phyloP scores from a whole-genome alignment of 2,113 vertebrate genomes.

The Phainopepla nitens region DNA sequence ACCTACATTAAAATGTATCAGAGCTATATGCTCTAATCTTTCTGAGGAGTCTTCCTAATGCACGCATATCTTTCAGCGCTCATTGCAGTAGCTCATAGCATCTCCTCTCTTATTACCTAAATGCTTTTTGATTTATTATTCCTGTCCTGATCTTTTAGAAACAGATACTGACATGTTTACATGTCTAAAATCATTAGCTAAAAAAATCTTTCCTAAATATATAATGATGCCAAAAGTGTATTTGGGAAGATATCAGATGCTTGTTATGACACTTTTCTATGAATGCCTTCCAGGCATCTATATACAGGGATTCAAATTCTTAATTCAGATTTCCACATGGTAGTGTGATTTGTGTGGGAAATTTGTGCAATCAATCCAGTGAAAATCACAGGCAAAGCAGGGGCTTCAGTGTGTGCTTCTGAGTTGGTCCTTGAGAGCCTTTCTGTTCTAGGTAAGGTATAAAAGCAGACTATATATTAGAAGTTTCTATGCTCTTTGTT shows the following conservation, averaged over 20 bases:
- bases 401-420: background rate
- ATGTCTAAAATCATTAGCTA: background rate
- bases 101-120: background rate
- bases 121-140: background rate
- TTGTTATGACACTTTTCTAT: background rate
- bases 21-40: background rate
- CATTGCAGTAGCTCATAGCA: background rate
- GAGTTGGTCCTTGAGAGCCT: background rate
- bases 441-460: background rate
- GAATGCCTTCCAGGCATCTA: constrained; percentile 2
- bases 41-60: background rate
- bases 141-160: background rate
- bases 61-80: background rate
- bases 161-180: background rate
- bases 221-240: background rate
- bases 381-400: background rate
- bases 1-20: background rate
- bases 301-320: background rate
- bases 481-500: background rate
- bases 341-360: background rate
- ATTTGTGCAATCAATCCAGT: background rate
- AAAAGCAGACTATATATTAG: background rate
- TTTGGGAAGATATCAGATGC: background rate
- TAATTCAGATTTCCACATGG: background rate
- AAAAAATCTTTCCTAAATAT: background rate